Percentiles rank a stretch among this genome's conserved stretches.
These are phyloP conservation scores for Dioctria linearis DNA, from an alignment of 2,888 invertebrate genomes.

Conservation along the genomic window DNA sequence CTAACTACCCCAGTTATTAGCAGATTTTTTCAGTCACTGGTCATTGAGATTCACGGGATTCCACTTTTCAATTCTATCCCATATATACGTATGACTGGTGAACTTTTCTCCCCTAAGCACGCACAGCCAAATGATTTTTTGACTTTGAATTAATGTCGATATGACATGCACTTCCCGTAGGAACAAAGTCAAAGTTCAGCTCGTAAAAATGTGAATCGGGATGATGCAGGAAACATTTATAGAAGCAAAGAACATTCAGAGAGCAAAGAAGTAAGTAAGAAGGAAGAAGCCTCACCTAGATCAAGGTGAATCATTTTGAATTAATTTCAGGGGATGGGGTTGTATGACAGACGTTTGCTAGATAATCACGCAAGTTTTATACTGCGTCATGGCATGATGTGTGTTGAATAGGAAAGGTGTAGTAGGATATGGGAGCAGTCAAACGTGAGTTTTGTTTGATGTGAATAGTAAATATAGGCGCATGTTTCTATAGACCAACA, in stretches of 20 bases:
- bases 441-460: too few relatives aligned
- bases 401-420: background rate
- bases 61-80: background rate
- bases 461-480: too few relatives aligned
- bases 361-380: constrained; percentile 40
- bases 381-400: constrained; percentile 24
- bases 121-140: constrained; percentile 31
- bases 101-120: constrained; percentile 11
- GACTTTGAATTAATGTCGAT: constrained; percentile 45
- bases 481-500: too few relatives aligned
- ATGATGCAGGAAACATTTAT: background rate
- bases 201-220: background rate
- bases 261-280: background rate
- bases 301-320: constrained; percentile 47
- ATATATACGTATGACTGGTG: too few relatives aligned
- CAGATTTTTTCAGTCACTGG: constrained; percentile 19
- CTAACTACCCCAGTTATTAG: background rate
- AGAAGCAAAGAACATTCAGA: background rate
- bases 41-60: constrained; percentile 13
- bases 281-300: constrained; percentile 48
- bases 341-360: too few relatives aligned
- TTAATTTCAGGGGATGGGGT: constrained; percentile 30
- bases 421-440: background rate
- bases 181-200: constrained; percentile 21
- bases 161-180: constrained; percentile 41